Base-by-base conservation (phyloP, 2,888 invertebrate genomes). In the Pseudoips prasinana region DNA sequence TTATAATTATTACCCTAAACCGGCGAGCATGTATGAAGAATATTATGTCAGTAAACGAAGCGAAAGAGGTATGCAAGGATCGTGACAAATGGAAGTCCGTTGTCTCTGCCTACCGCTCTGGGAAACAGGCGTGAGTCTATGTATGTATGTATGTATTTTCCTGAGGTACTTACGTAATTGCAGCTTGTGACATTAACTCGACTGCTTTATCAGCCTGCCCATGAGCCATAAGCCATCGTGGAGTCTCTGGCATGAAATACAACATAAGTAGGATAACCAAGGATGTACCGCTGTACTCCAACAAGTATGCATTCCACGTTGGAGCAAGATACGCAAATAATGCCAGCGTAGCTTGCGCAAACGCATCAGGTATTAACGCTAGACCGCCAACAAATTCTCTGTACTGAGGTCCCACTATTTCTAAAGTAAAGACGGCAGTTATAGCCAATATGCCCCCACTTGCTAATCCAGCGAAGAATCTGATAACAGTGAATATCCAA, bases 401-500 rank as follows among this genome's bases (percentile, higher is more conserved):
- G 10, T 81, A 66, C 24, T 73, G 67, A 0, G 77, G 73, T 1
- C 92, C 92, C 22, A 91, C 81, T 5, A 91, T 69, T 65, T 93
- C 93, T 79, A 92, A 89, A 1, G 90, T 77, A 6, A 91, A 73
- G 0, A 82, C 73, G 14, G 70, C 34, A 7, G 69, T 63, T 2
- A 70, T 46, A 7, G 94, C 91, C 90, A 95, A 92, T 0, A 92
- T 92, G 5, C 95, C 95, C 23, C 94, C 94, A 3, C 93, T 93
- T 1, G 93, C 92, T 22, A 93, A 65, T 0, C 94, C 95, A 5
- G 91, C 89, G 7, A 93, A 65, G 57, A 94, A 92, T 46, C 95
- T 56, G 30, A 93, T 76, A 0, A 90, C 25, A 22, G 92, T 85
- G 48, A 94, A 93, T 0, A 54, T 58, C 73, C 74, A 76, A 36